These are phyloP conservation scores for Stichodactyla mertensii DNA, from an alignment of 64 coral and sea anemone genomes.

Conservation along the genomic window DNA sequence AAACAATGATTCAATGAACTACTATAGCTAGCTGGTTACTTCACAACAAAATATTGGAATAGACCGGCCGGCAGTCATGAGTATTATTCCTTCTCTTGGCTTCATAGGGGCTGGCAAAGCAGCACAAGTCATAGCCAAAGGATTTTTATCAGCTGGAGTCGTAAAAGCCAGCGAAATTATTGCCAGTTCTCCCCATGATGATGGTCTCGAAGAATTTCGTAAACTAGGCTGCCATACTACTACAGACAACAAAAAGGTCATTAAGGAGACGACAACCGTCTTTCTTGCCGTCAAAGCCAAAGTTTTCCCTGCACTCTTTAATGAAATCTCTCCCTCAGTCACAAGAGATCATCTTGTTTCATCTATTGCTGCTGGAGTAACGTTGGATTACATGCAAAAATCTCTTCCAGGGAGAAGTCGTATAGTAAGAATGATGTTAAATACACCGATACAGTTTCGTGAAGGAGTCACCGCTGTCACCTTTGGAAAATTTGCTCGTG, in stretches of 20 bases:
- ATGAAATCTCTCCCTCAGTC: slow-evolving; percentile 86
- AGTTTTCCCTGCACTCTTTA: slow-evolving; percentile 85
- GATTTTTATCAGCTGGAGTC: slow-evolving; percentile 82
- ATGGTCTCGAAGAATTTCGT: slow-evolving; percentile 76
- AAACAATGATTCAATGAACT: neutral
- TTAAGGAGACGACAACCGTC: slow-evolving; percentile 82
- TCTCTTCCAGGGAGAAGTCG: slow-evolving; percentile 75
- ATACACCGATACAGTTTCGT: slow-evolving; percentile 88
- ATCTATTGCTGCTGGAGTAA: slow-evolving; percentile 93
- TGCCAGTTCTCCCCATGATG: slow-evolving; percentile 75
- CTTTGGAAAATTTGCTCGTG: slow-evolving; percentile 82
- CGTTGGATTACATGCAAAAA: slow-evolving; percentile 91
- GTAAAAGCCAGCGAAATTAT: slow-evolving; percentile 79
- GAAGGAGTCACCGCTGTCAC: slow-evolving; percentile 92
- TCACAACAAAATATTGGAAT: neutral
- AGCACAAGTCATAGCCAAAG: slow-evolving; percentile 81
- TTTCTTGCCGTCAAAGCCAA: slow-evolving; percentile 90
- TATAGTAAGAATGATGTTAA: slow-evolving; percentile 83
- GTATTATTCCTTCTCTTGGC: slow-evolving; percentile 69
- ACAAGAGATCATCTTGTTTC: slow-evolving; percentile 90
- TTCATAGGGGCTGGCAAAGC: slow-evolving; percentile 98
- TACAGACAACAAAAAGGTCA: slow-evolving; percentile 80
- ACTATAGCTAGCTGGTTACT: neutral
- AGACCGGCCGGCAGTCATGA: slow-evolving; percentile 37
- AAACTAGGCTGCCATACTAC: slow-evolving; percentile 79